Percentiles rank a stretch among this genome's conserved stretches.
These are phyloP conservation scores for Varecia variegata DNA, from an alignment of 2,797 vertebrate species.

Conservation along the genomic window DNA sequence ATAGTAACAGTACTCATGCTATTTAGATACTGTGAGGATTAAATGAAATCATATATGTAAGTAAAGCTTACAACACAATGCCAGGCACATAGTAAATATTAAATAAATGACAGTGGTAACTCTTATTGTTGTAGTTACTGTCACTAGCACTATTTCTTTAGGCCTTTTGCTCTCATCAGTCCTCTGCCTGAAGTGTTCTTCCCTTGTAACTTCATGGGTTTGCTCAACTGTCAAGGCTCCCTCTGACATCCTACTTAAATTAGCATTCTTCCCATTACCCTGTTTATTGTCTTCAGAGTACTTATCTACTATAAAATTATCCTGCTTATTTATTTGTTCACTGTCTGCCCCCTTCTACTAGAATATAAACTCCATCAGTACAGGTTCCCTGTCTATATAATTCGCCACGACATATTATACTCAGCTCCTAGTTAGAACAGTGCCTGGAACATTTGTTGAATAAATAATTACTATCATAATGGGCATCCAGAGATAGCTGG, in stretches of 20 bases:
- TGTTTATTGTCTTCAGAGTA: neutral
- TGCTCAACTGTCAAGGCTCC: neutral
- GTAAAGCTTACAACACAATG: neutral
- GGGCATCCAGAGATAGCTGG: neutral
- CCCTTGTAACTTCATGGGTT: neutral
- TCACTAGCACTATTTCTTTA: neutral
- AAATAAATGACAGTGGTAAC: neutral
- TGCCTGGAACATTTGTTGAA: neutral
- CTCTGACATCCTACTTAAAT: constrained; percentile 12
- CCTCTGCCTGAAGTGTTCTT: neutral
- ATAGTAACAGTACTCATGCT: neutral
- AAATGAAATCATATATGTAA: neutral
- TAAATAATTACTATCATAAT: constrained; percentile 7
- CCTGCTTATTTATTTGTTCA: neutral
- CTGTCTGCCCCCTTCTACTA: neutral
- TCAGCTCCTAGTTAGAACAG: neutral
- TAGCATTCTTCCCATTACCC: neutral
- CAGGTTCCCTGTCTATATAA: neutral
- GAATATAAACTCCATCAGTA: neutral
- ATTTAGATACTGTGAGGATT: neutral
- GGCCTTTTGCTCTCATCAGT: neutral
- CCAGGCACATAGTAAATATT: neutral
- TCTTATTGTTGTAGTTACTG: neutral
- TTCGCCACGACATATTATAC: neutral
- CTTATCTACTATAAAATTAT: neutral